Base-by-base conservation (phyloP, 1,140 invertebrate genomes). In the Diabrotica virgifera region DNA sequence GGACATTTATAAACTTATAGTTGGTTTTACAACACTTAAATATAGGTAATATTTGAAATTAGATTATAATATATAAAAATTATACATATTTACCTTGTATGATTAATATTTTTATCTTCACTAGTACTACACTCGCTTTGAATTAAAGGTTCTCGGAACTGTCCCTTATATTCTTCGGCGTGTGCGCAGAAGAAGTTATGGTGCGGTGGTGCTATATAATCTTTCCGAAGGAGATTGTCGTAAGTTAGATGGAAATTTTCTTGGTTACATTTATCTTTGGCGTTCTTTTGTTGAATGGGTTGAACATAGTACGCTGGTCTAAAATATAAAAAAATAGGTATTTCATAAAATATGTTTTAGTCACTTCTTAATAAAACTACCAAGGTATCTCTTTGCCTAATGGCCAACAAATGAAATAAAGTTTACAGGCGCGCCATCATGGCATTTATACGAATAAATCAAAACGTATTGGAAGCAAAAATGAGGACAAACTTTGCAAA, bases 251-350 rank as follows among this genome's bases (percentile, higher is more conserved):
- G 38, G 7, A 52, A 13, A 60, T 60, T 50, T 38, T 66, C 59
- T n/a, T 68, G 59, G 62, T 67, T 59, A 36, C 53, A 54, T 64
- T 69, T 68, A 36, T 72, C 69, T 50, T 67, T 64, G 54, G 64
- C 52, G 52, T 61, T 52, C 57, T 68, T 67, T 40, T 10, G 63
- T 46, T 71, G 60, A 36, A 69, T 14, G 10, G 64, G 67, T 14
- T 72, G 68, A n/a, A 65, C 64, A 55, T 73, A 73, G 54, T 68
- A 61, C n/a, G 72, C 51, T 37, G 71, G 59, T 6, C 71, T 72
- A 67, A 40, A 71, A n/a, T n/a, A n/a, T n/a, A n/a, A 67, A 50
- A 54, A 59, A 50, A 60, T 24, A 52, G 52, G 50, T 36, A 55
- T 14, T 5, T 14, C 11, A 36, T 50, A 14, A 57, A 59, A 59